phyloP scores from a whole-genome alignment of 2,888 invertebrate genomes.

The Cephus sareptanus region DNA sequence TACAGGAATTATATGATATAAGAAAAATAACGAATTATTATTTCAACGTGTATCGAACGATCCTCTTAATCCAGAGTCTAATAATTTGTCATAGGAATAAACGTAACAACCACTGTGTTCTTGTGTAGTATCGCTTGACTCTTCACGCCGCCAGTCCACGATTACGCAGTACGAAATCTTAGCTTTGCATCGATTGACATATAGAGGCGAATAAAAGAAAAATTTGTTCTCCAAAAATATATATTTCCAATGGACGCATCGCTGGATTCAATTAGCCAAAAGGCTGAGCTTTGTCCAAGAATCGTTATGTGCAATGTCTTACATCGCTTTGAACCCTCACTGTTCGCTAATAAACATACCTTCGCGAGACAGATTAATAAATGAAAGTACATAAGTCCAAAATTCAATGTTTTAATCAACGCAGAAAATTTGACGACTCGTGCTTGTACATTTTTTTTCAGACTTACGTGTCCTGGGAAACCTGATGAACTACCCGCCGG shows the following conservation, averaged over 20 bases:
- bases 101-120: not conserved
- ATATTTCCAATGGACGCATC: not conserved
- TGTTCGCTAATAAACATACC: not conserved
- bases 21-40: not conserved
- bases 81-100: not conserved
- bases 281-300: not conserved
- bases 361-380: not conserved
- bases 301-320: not conserved
- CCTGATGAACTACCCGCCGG: not conserved
- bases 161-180: too few species aligned
- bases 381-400: not conserved
- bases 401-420: not conserved
- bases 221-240: not conserved
- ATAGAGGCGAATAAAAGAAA: not conserved
- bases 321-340: not conserved
- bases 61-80: not conserved
- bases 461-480: constrained; percentile 35
- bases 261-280: not conserved
- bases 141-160: too few species aligned
- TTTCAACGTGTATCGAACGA: not conserved
- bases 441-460: constrained; percentile 37
- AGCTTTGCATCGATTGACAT: not conserved
- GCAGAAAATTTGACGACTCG: constrained; percentile 18
- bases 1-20: not conserved
- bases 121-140: not conserved